Percentiles rank a stretch among this genome's conserved stretches.
Conservation (phyloP, 1,140 invertebrate species). For the Eriocheir sinensis region DNA sequence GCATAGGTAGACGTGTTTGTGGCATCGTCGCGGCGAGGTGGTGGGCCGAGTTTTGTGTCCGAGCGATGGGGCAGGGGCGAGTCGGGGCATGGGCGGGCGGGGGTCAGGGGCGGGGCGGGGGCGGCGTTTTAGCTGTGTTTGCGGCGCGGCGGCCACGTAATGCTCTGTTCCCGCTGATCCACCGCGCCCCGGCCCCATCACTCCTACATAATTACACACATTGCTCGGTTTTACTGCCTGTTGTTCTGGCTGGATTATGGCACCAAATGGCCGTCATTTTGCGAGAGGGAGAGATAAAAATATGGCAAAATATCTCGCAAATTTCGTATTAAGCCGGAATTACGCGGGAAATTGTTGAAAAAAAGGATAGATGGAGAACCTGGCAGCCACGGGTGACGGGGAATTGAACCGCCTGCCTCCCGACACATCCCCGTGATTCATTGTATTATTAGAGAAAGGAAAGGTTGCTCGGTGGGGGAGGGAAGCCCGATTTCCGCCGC, state of each 20-base stretch:
- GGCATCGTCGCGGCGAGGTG: neutral
- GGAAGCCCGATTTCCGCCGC: too few species aligned
- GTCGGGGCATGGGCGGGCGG: neutral
- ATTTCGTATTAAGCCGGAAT: constrained; percentile 9
- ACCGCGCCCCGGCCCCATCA: neutral
- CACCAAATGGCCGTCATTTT: constrained; percentile 44
- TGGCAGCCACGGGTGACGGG: neutral
- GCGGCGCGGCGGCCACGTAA: neutral
- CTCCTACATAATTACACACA: constrained; percentile 52
- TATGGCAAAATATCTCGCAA: constrained; percentile 26
- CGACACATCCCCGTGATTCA: neutral
- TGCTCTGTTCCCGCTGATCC: neutral
- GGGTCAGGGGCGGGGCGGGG: neutral
- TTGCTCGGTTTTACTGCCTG: constrained; percentile 16
- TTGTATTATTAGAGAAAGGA: neutral
- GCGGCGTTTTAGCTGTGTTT: neutral
- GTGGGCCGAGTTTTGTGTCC: neutral
- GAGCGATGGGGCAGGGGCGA: neutral
- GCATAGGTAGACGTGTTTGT: neutral
- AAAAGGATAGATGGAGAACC: neutral
- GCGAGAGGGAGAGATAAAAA: constrained; percentile 43
- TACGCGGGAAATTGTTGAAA: constrained; percentile 30
- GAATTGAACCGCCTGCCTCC: too few species aligned
- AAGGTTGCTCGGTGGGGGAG: too few species aligned
- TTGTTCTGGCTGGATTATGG: constrained; percentile 49